These are phyloP conservation scores for Gastracanthus pulcherrimus DNA, from an alignment of 2,888 invertebrate genomes.

Conservation along the genomic window DNA sequence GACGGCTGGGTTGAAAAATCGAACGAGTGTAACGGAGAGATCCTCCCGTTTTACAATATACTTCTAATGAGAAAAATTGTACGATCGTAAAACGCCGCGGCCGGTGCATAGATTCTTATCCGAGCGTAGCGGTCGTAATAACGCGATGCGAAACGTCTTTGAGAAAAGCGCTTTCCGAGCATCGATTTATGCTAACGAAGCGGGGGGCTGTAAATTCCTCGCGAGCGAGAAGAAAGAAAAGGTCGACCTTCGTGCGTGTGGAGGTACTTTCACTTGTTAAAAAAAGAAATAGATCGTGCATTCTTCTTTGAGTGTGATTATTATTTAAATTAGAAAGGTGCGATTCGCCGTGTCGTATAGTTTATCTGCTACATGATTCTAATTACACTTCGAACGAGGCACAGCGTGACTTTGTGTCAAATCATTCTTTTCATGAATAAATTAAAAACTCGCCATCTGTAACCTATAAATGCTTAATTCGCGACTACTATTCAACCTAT, in stretches of 20 bases:
- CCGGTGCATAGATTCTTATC: too few relatives aligned
- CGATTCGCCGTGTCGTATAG: too few relatives aligned
- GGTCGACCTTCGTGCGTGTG: neutral
- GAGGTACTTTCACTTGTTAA: conserved; percentile 21
- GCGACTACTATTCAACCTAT: too few relatives aligned
- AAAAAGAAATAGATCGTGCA: neutral
- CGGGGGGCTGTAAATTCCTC: neutral
- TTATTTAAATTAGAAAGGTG: conserved; percentile 18
- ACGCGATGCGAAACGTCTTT: too few relatives aligned
- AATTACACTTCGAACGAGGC: too few relatives aligned
- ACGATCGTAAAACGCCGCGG: too few relatives aligned
- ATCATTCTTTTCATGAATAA: neutral
- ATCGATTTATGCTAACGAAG: conserved; percentile 28
- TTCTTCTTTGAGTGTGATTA: neutral
- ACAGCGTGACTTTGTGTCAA: neutral
- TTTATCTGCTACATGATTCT: too few relatives aligned
- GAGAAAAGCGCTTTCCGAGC: neutral
- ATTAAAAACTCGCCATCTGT: neutral
- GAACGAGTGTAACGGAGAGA: too few relatives aligned
- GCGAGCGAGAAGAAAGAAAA: neutral
- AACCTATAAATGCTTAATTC: neutral
- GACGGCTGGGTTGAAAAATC: too few relatives aligned
- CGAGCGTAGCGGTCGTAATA: too few relatives aligned
- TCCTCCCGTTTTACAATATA: too few relatives aligned
- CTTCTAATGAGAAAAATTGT: too few relatives aligned